Base-by-base conservation (phyloP, 2,113 vertebrate genomes). In the Salminus brasiliensis region DNA sequence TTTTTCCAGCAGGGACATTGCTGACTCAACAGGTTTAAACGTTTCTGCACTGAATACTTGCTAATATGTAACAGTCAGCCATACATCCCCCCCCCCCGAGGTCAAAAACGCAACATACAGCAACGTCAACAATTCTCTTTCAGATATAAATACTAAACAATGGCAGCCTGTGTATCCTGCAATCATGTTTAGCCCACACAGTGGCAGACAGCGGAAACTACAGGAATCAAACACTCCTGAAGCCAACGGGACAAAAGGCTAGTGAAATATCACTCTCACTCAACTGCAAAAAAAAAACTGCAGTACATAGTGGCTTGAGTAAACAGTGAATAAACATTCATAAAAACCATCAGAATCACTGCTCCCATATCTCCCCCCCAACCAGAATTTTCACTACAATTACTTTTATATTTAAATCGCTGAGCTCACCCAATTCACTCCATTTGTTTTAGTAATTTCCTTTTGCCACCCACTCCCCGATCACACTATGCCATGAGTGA, bases 71-170 rank as follows among this genome's bases (percentile, higher is more conserved):
- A 79, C 69, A 66, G 53, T 13, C 76, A 78, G 59, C 32, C 45
- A 66, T 73, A 65, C 25, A 30, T 55, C 73, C 66, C 69, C 69
- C 32, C 73, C 66, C 69, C 69, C 32, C 30, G 18, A 73, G 69
- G 57, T 45, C 25, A 30, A 41, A 41, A 65, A 8, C 32, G n/a
- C 69, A 79, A 78, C 55, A 62, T 71, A 47, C 76, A 71, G 67
- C 67, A 63, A 63, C 13, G 60, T 72, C 69, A 55, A 72, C 59
- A 66, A 59, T 70, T 70, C 39, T 78, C 75, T 43, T 72, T 72
- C 69, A 73, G 78, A 62, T 11, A 71, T 21, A 79, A 73, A 72
- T 9, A 25, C 57, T 72, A 65, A 79, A 72, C 68, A 79, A 79
- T 52, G 57, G 57, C 57, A 72, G 77, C 57, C 23, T 39, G 23